phyloP scores from a whole-genome alignment of 2,113 vertebrate genomes.

The Gymnogyps californianus region DNA sequence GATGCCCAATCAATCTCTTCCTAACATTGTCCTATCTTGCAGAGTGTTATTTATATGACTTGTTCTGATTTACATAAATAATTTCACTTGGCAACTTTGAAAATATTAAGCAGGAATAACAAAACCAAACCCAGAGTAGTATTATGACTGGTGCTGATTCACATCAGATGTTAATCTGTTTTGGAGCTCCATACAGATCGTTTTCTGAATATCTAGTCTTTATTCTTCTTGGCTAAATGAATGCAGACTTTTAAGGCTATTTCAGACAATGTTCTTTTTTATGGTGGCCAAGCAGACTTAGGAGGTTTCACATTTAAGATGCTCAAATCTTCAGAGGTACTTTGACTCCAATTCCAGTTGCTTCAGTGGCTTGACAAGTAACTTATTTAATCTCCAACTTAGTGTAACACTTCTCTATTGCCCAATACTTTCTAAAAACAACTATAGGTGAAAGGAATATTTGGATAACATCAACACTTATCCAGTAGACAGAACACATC shows the following conservation, averaged over 20 bases:
- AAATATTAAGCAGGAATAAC: not conserved
- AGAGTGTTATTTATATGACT: not conserved
- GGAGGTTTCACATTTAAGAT: not conserved
- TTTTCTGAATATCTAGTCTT: not conserved
- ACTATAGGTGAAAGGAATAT: not conserved
- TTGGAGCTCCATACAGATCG: not conserved
- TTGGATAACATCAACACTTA: not conserved
- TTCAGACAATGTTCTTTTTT: not conserved
- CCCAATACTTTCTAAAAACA: not conserved
- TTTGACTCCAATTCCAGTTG: not conserved
- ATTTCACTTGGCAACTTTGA: not conserved
- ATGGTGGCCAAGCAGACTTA: not conserved
- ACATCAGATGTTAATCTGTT: not conserved
- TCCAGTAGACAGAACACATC: not conserved
- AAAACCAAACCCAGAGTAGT: not conserved
- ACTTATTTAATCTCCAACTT: accelerated
- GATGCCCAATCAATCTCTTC: not conserved
- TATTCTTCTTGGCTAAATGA: not conserved
- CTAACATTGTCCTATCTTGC: not conserved
- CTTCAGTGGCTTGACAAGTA: not conserved
- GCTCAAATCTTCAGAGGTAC: not conserved
- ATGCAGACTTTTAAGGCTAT: not conserved
- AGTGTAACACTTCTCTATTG: not conserved
- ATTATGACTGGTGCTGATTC: not conserved
- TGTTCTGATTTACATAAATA: not conserved